phyloP scores from a whole-genome alignment of 2,888 invertebrate species.

The Phasia obesa region DNA sequence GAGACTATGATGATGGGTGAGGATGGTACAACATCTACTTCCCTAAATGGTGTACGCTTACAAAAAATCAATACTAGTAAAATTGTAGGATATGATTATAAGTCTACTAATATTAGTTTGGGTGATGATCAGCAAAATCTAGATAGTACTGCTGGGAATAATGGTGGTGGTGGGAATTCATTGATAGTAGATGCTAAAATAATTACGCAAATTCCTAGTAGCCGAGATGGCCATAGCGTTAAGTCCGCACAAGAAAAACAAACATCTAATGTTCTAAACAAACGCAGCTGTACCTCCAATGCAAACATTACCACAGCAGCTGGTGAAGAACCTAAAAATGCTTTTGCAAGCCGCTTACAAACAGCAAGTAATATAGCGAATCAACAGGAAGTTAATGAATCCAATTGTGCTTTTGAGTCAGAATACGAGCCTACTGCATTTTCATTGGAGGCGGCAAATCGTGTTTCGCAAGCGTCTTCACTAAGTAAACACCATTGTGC shows the following conservation, averaged over 20 bases:
- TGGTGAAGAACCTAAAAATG: slow-evolving; percentile 83
- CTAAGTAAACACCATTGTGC: slow-evolving; percentile 53
- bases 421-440: slow-evolving; percentile 72
- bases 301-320: slow-evolving; percentile 17
- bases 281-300: slow-evolving; percentile 42
- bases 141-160: slow-evolving; percentile 56
- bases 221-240: slow-evolving; percentile 18
- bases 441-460: slow-evolving; percentile 74
- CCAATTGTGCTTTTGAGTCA: slow-evolving; percentile 42
- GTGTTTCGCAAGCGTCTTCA: slow-evolving; percentile 54
- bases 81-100: slow-evolving; percentile 38
- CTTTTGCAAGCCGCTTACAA: slow-evolving; percentile 87
- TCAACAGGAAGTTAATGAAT: slow-evolving; percentile 75
- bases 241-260: slow-evolving; percentile 51
- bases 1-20: slow-evolving; percentile 58
- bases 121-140: slow-evolving; percentile 72
- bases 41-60: slow-evolving; percentile 42
- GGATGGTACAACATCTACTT: slow-evolving; percentile 43
- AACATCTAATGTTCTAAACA: slow-evolving; percentile 37
- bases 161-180: slow-evolving; percentile 53
- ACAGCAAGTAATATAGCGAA: slow-evolving; percentile 82
- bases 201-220: slow-evolving; percentile 47
- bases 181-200: slow-evolving; percentile 68
- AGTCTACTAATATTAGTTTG: slow-evolving; percentile 34
- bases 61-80: slow-evolving; percentile 55